phyloP scores from a whole-genome alignment of 2,888 invertebrate species.

The Troglohyphantes excavatus region DNA sequence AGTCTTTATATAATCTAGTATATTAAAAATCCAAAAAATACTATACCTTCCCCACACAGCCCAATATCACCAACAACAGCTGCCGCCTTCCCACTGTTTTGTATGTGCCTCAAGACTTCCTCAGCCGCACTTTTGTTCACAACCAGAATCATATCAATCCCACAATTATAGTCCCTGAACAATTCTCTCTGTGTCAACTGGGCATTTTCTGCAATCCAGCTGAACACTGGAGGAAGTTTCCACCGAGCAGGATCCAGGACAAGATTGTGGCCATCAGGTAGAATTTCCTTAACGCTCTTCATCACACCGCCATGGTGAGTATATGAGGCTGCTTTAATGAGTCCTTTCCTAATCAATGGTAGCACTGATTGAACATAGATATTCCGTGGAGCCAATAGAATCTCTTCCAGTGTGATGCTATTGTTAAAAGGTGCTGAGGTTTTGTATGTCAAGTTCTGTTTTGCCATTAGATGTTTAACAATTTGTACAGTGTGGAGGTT shows the following conservation, averaged over 20 bases:
- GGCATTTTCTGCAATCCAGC: conserved; percentile 92
- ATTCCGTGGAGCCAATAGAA: conserved; percentile 91
- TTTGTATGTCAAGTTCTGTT: conserved; percentile 87
- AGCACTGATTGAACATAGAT: conserved; percentile 91
- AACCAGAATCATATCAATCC: conserved; percentile 93
- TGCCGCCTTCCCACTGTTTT: conserved; percentile 83
- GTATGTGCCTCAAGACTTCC: conserved; percentile 83
- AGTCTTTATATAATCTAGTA: background rate
- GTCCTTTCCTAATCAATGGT: conserved; percentile 87
- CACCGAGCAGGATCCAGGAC: conserved; percentile 88
- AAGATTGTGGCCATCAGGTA: conserved; percentile 87
- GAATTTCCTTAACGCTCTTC: conserved; percentile 92
- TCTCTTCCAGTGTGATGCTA: conserved; percentile 89
- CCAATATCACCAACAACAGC: conserved; percentile 84
- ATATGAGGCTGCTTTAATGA: conserved; percentile 93
- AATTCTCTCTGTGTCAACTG: conserved; percentile 89
- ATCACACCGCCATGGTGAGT: conserved; percentile 96
- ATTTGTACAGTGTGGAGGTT: conserved; percentile 98
- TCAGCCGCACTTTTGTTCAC: conserved; percentile 86
- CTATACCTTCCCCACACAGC: conserved; percentile 70
- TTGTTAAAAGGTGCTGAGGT: conserved; percentile 88
- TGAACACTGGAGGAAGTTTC: conserved; percentile 87
- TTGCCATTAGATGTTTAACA: conserved; percentile 89
- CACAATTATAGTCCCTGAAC: conserved; percentile 96
- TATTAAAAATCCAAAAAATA: background rate